Conservation (phyloP, 2,888 invertebrate genomes). For the Agelastica alni region DNA sequence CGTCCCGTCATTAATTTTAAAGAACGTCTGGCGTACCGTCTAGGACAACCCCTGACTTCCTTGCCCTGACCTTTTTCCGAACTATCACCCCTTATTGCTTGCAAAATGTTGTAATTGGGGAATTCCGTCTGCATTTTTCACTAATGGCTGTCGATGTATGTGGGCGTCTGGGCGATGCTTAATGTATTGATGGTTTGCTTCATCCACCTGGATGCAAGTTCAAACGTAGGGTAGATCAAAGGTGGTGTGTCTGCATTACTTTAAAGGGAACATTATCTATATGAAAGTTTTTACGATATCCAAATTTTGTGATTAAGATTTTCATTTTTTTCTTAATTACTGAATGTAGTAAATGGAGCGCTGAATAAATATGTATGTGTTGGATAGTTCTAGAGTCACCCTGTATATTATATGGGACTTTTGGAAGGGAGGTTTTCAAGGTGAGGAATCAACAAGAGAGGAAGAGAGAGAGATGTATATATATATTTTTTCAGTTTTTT, state of each 20-base stretch:
- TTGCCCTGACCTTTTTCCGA: constrained; percentile 34
- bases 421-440: no score
- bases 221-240: constrained; percentile 28
- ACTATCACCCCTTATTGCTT: constrained; percentile 32
- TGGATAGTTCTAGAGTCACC: no score
- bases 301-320: no score
- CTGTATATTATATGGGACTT: no score
- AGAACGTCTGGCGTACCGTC: constrained; percentile 22
- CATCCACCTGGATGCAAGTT: constrained; percentile 28
- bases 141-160: constrained; percentile 35
- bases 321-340: no score
- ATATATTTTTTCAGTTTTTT: no score
- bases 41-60: constrained; percentile 36
- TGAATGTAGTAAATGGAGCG: no score
- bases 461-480: no score
- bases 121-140: constrained; percentile 37
- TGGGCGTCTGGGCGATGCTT: constrained; percentile 28
- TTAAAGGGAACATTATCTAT: no score
- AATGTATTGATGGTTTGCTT: constrained; percentile 14
- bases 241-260: constrained; percentile 12
- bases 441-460: no score
- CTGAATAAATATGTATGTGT: no score
- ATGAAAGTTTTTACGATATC: no score
- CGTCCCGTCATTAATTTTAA: neutral
- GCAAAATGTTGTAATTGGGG: constrained; percentile 31